A percentile compares a stretch with the other conserved stretches of the same genome.
phyloP scores from a whole-genome alignment of 2,888 invertebrate species.

The Syritta pipiens region DNA sequence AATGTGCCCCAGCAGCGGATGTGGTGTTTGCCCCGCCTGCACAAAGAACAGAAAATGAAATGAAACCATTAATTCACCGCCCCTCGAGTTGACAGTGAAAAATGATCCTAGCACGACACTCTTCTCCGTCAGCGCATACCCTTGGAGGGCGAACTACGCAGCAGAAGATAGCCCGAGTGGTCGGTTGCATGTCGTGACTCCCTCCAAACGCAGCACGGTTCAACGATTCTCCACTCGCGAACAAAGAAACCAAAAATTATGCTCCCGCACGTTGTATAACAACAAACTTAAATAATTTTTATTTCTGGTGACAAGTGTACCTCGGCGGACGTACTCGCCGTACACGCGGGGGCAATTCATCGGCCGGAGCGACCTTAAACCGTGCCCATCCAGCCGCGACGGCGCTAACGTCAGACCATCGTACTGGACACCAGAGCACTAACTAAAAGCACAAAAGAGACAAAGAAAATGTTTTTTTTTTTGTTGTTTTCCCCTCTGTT shows the following conservation, averaged over 20 bases:
- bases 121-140: too few species aligned
- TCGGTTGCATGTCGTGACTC: too few species aligned
- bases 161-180: too few species aligned
- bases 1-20: too few species aligned
- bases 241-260: constrained; percentile 30
- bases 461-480: constrained; percentile 27
- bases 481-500: too few species aligned
- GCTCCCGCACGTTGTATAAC: constrained; percentile 15
- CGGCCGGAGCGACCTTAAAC: constrained; percentile 55
- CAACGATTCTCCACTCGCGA: constrained; percentile 2
- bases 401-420: constrained; percentile 20
- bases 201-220: constrained; percentile 31
- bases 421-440: constrained; percentile 6
- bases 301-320: constrained; percentile 18
- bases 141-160: too few species aligned
- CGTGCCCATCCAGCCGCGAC: constrained; percentile 43
- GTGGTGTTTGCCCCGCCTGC: too few species aligned
- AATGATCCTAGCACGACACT: too few species aligned
- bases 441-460: constrained; percentile 31
- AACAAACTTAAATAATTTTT: constrained; percentile 16
- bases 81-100: too few species aligned
- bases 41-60: too few species aligned
- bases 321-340: neutral
- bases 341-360: constrained; percentile 19
- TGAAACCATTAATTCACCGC: too few species aligned